phyloP scores from a whole-genome alignment of 1,140 invertebrate species.

The Lepidurus apus region DNA sequence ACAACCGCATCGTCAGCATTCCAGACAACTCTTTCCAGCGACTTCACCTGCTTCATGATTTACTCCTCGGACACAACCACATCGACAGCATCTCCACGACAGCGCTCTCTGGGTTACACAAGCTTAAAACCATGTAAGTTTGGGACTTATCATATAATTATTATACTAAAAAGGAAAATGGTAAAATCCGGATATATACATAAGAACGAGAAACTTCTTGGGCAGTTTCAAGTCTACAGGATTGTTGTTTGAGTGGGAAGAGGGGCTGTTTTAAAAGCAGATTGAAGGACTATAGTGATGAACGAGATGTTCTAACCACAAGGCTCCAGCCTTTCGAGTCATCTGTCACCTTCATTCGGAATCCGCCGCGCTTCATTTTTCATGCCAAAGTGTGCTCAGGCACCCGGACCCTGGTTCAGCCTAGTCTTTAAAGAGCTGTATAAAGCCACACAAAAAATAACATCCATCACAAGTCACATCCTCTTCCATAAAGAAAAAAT shows the following conservation, averaged over 20 bases:
- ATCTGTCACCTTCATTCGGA: neutral
- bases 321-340: neutral
- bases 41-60: conserved; percentile 69
- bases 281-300: neutral
- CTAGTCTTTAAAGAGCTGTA: neutral
- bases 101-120: conserved; percentile 70
- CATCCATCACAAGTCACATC: neutral
- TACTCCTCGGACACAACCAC: conserved; percentile 75
- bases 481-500: neutral
- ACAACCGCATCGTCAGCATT: conserved; percentile 76
- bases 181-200: no score
- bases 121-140: conserved; percentile 81
- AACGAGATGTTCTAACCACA: conserved; percentile 10
- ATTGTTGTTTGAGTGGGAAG: neutral
- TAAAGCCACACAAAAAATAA: neutral
- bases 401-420: neutral
- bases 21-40: conserved; percentile 70
- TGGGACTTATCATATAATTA: no score
- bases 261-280: neutral
- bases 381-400: neutral
- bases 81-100: conserved; percentile 66
- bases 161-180: no score
- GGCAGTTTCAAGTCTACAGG: no score
- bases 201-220: no score
- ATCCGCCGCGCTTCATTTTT: neutral